Conservation (phyloP, 92 coral and sea anemone species). For the Umimayanthus chanpuru region DNA sequence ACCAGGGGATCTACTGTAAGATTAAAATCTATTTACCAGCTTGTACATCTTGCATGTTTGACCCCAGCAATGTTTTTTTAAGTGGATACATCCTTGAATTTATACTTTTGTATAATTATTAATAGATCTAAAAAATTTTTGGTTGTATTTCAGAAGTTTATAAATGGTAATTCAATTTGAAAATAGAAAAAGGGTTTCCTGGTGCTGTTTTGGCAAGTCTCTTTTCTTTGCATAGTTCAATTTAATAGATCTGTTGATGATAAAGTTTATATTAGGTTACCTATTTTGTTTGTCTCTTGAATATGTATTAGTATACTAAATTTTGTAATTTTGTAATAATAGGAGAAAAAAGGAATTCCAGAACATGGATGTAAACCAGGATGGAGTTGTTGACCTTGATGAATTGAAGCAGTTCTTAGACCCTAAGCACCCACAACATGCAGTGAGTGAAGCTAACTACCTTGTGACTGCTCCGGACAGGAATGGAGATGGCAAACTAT, state of each 20-base stretch:
- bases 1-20: no score
- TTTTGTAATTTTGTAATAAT: not conserved
- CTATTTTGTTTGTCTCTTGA: not conserved
- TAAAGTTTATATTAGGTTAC: not conserved
- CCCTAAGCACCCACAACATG: slow-evolving; percentile 92
- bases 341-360: slow-evolving; percentile 85
- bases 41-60: no score
- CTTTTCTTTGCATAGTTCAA: no score
- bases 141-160: no score
- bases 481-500: slow-evolving; percentile 71
- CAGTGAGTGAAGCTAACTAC: slow-evolving; percentile 85
- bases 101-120: no score
- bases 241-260: not conserved
- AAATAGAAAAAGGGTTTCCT: no score
- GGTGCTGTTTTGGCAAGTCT: no score
- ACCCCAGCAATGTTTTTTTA: no score
- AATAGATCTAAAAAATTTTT: no score
- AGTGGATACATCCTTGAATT: no score
- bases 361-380: slow-evolving; percentile 78
- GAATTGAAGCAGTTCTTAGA: slow-evolving; percentile 81
- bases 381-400: slow-evolving; percentile 72
- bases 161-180: no score
- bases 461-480: slow-evolving; percentile 80
- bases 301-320: not conserved
- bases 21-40: no score